Base-by-base conservation (phyloP, 2,113 vertebrate species). In the Takifugu flavidus region DNA sequence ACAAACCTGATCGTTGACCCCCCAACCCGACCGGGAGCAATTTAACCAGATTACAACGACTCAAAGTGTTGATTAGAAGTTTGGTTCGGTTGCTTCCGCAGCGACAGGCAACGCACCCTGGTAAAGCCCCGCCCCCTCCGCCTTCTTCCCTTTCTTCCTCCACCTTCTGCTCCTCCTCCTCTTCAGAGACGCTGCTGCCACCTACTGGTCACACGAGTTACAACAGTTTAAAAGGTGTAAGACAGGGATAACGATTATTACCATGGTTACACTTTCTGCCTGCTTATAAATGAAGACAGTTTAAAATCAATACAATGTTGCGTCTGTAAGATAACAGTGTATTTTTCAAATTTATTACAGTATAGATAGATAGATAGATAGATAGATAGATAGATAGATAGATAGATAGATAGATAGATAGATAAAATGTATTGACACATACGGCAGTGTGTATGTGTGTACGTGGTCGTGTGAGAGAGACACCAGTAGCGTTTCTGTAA, bases 91-190 rank as follows among this genome's bases (percentile, higher is more conserved):
- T 1, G 3, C 44, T 51, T 25, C 4, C 15, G 49, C 53, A 47
- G 25, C 39, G 11, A 11, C 34, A 39, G 20, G 2, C 0, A 57
- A 53, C 64, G 67, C 70, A 28, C 58, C 56, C 65, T 63, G 62
- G 47, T 10, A 49, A 52, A 50, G 15, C 10, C 62, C 8, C 47
- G 15, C 20, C 47, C 15, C 47, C n/a, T 49, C 58, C 63, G 43
- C 53, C 46, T 52, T 20, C 28, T 59, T 53, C 44, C 52, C 14
- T 39, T 59, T 4, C 15, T 42, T 42, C 49, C 27, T 64, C 54
- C 31, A 43, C 47, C 25, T 52, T 53, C 56, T 43, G 45, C 49
- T 65, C 60, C 72, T 65, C 77, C 62, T 51, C 73, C 61, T 56
- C 61, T 56, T 51, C 45, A 52, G 29, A 25, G 7, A 11, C 7